These are phyloP conservation scores for Drosophila kurseongensis DNA, from an alignment of 1,140 invertebrate species.

Conservation along the genomic window DNA sequence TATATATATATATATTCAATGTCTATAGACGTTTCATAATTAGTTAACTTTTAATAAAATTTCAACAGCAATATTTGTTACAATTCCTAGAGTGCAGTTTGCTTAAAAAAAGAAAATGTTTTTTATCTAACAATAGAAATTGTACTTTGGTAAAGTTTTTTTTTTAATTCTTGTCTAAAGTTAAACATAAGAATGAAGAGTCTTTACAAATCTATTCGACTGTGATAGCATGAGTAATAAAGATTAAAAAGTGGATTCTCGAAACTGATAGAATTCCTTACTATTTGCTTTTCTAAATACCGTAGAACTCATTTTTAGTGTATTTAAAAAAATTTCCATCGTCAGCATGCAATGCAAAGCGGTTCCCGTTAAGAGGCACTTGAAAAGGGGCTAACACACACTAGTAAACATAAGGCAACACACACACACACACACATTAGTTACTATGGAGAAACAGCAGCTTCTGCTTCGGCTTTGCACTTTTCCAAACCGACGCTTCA, in stretches of 20 bases:
- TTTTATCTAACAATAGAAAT: too few species aligned
- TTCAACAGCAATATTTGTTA: too few species aligned
- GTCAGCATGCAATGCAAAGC: constrained; percentile 58
- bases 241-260: not conserved
- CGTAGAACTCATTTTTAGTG: not conserved
- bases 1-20: too few species aligned
- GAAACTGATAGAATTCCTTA: not conserved
- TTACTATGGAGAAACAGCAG: constrained; percentile 11
- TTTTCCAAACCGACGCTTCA: constrained; percentile 50
- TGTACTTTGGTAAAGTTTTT: too few species aligned
- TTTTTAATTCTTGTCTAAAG: not conserved
- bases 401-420: not conserved
- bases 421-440: constrained; percentile 8
- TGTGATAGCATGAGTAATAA: too few species aligned
- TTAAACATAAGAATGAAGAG: too few species aligned
- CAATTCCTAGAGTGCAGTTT: too few species aligned
- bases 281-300: not conserved
- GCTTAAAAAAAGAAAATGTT: too few species aligned
- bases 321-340: constrained; percentile 21
- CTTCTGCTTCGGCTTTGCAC: constrained; percentile 46
- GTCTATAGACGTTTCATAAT: too few species aligned
- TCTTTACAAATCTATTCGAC: too few species aligned
- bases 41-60: too few species aligned
- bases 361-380: constrained; percentile 75
- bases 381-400: constrained; percentile 50